Base-by-base conservation (phyloP, 2,797 vertebrate species). In the Harpagifer antarcticus region DNA sequence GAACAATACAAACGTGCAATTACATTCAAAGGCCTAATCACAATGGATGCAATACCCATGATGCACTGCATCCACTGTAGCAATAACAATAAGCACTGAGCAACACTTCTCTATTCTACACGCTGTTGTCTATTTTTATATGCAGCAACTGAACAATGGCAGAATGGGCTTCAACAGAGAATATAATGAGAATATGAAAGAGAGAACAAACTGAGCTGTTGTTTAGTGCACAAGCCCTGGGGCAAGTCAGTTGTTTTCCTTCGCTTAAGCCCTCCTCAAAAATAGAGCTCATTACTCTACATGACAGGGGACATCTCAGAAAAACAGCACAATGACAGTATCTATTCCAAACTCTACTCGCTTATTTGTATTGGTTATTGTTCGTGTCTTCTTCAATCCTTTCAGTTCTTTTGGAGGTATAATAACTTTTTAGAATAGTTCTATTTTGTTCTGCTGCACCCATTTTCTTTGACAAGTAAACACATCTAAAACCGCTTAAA, bases 211-310 rank as follows among this genome's bases (percentile, higher is more conserved):
- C 66, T 66, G 68, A 20, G 44, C 10, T 47, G 45, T 43, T 52
- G 62, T 19, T 8, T 14, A 61, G 31, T 48, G 48, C 4, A 40
- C 47, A 70, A 62, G 67, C 81, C 71, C 65, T 12, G 63, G 56
- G 79, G 69, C 71, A 31, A 74, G 58, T 53, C 66, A 49, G 68
- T 44, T 27, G n/a, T 44, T 55, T 71, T 55, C 31, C 65, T 72
- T 69, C 9, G 8, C 44, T 59, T 66, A 65, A 76, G 49, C 70
- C 58, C 78, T 27, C 23, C 64, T 74, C 53, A 47, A 6, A 74
- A 83, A 71, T 47, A 42, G 19, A 76, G 65, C 86, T 89, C 79
- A 78, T 89, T 89, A 88, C 67, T 78, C 68, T 45, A 49, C 48
- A 68, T 60, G 55, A 82, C 60, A 45, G 42, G 45, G 68, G 40